Percentiles rank a stretch among this genome's conserved stretches.
phyloP scores from a whole-genome alignment of 2,888 invertebrate species.

The Hypena proboscidalis region DNA sequence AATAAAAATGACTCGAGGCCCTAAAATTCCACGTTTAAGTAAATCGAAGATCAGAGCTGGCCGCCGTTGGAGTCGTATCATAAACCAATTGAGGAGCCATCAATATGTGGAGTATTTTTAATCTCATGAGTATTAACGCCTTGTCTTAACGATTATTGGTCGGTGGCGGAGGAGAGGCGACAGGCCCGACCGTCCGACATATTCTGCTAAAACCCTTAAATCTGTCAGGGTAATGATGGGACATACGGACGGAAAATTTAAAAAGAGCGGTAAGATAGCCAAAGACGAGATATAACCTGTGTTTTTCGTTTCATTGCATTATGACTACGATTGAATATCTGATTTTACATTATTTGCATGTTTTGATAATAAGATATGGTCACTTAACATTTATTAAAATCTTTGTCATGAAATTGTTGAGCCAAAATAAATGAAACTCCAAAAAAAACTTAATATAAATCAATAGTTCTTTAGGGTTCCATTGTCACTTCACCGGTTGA shows the following conservation, averaged over 20 bases:
- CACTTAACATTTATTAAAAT: no score
- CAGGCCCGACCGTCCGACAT: conserved; percentile 54
- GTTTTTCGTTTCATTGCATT: no score
- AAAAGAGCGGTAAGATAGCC: no score
- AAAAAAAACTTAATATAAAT: no score
- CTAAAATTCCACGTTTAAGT: conserved; percentile 16
- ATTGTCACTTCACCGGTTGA: no score
- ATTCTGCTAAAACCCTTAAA: conserved; percentile 70
- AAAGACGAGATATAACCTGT: no score
- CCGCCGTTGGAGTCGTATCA: conserved; percentile 37
- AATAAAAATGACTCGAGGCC: conserved; percentile 7
- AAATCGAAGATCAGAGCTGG: conserved; percentile 29
- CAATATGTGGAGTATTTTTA: conserved; percentile 56
- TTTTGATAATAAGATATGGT: no score
- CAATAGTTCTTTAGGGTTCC: no score
- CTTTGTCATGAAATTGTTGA: no score
- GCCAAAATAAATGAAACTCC: no score
- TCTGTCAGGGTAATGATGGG: conserved; percentile 63
- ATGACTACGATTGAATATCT: no score
- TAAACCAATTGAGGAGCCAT: conserved; percentile 60
- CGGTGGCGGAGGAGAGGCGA: conserved; percentile 61
- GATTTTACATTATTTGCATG: no score
- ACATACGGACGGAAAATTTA: conserved; percentile 53
- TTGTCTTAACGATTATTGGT: conserved; percentile 79
- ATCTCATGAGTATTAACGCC: conserved; percentile 66